A percentile compares a stretch with the other conserved stretches of the same genome.
phyloP scores from a whole-genome alignment of 1,140 invertebrate species.

The Coelopa frigida region DNA sequence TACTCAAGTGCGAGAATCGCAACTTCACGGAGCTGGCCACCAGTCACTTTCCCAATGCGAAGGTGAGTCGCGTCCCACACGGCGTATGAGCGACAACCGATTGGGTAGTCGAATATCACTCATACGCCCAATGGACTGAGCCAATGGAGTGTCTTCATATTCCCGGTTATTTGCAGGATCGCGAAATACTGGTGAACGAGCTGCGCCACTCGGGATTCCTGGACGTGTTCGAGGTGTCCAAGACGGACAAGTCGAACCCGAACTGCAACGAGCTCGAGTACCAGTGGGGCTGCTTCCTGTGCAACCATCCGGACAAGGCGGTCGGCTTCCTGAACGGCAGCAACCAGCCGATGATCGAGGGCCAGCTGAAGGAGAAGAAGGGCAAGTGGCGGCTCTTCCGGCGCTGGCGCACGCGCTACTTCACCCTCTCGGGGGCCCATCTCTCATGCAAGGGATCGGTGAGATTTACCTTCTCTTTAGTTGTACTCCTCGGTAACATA shows the following conservation, averaged over 20 bases:
- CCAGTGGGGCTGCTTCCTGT: slow-evolving; percentile 48
- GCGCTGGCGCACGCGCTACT: slow-evolving; percentile 86
- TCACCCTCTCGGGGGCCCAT: slow-evolving; percentile 85
- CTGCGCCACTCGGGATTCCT: slow-evolving; percentile 80
- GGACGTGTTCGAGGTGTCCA: slow-evolving; percentile 79
- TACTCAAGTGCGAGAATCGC: slow-evolving; percentile 81
- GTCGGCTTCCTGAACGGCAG: slow-evolving; percentile 68
- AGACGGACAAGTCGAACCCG: slow-evolving; percentile 40
- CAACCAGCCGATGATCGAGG: slow-evolving; percentile 73
- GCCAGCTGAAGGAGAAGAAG: slow-evolving; percentile 91
- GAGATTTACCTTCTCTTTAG: slow-evolving; percentile 44
- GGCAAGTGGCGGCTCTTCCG: slow-evolving; percentile 85
- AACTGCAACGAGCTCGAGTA: slow-evolving; percentile 46
- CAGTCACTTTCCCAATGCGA: slow-evolving; percentile 80
- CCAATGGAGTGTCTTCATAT: no score
- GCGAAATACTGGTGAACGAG: slow-evolving; percentile 77
- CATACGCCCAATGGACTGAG: no score
- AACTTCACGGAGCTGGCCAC: slow-evolving; percentile 86
- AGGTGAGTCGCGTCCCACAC: slow-evolving; percentile 57
- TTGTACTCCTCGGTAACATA: no score
- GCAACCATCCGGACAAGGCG: slow-evolving; percentile 84
- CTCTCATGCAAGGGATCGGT: slow-evolving; percentile 81
- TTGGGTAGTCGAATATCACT: no score
- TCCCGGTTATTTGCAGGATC: slow-evolving; percentile 54
- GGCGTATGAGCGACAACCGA: no score